These are phyloP conservation scores for Gymnoscopelus microlampas DNA, from an alignment of 2,797 vertebrate species.

Conservation along the genomic window DNA sequence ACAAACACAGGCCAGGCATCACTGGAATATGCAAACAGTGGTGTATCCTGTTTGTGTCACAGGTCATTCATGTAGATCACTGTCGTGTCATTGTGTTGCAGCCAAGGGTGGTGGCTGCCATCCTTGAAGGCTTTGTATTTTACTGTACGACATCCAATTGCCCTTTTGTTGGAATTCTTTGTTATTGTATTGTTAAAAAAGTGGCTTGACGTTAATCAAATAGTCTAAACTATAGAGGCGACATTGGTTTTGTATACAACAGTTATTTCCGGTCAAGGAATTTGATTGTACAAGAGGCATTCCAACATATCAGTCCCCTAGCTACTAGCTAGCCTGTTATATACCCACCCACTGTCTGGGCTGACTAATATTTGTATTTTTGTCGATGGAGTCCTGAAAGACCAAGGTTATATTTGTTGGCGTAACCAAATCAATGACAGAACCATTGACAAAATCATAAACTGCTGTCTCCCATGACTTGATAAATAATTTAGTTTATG, in stretches of 20 bases:
- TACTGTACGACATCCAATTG: slow-evolving; percentile 20
- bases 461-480: too few species aligned
- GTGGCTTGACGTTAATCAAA: slow-evolving; percentile 29
- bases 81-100: slow-evolving; percentile 49
- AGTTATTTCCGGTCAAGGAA: too few species aligned
- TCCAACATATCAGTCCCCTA: too few species aligned
- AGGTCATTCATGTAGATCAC: slow-evolving; percentile 50
- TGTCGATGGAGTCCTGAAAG: slow-evolving; percentile 7
- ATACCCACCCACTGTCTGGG: too few species aligned
- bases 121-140: slow-evolving; percentile 50
- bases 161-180: slow-evolving; percentile 33
- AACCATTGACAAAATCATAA: too few species aligned
- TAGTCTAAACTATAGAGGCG: slow-evolving; percentile 46
- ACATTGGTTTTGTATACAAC: too few species aligned
- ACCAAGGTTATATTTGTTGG: neutral
- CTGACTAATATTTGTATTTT: slow-evolving; percentile 3
- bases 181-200: slow-evolving; percentile 53
- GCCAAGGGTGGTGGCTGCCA: slow-evolving; percentile 53
- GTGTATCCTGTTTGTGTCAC: slow-evolving; percentile 74
- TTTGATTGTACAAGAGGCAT: too few species aligned
- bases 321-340: too few species aligned
- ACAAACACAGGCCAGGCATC: slow-evolving; percentile 25
- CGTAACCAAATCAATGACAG: too few species aligned
- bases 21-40: slow-evolving; percentile 39
- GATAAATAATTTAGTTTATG: too few species aligned